These are phyloP conservation scores for Atherinomorus stipes DNA, from an alignment of 2,113 vertebrate species.

Conservation along the genomic window DNA sequence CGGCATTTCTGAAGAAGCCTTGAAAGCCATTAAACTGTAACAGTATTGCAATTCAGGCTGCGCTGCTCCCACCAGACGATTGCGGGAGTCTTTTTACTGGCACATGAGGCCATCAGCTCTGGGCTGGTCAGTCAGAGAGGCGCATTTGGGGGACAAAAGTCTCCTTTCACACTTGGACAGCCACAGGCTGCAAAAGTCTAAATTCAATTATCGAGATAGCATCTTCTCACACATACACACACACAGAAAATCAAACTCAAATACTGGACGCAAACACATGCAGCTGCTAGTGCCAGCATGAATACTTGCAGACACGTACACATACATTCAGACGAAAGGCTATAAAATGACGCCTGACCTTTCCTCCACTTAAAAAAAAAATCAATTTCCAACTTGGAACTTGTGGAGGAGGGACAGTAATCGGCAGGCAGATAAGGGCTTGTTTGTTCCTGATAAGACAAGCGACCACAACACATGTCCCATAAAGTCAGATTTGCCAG, in stretches of 20 bases:
- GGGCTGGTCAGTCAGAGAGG: slow-evolving; percentile 47
- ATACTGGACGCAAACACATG: neutral
- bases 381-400: slow-evolving; percentile 74
- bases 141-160: slow-evolving; percentile 71
- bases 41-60: slow-evolving; percentile 40
- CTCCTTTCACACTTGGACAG: slow-evolving; percentile 74
- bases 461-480: slow-evolving; percentile 56
- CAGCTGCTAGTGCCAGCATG: slow-evolving; percentile 17
- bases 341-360: slow-evolving; percentile 46
- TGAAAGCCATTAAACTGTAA: slow-evolving; percentile 65
- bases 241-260: slow-evolving; percentile 26
- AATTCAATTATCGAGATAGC: slow-evolving; percentile 83
- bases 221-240: slow-evolving; percentile 71
- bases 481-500: slow-evolving; percentile 65
- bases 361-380: slow-evolving; percentile 62
- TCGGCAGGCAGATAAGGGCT: slow-evolving; percentile 65
- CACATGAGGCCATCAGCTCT: slow-evolving; percentile 34
- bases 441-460: slow-evolving; percentile 72
- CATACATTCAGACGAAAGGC: slow-evolving; percentile 33
- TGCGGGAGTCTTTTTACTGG: slow-evolving; percentile 24
- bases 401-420: slow-evolving; percentile 60
- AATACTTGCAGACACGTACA: slow-evolving; percentile 12
- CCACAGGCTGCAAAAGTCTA: slow-evolving; percentile 61
- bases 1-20: slow-evolving; percentile 42
- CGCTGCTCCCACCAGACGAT: slow-evolving; percentile 5